Conservation (phyloP, 2,888 invertebrate species). For the Tetragonula carbonaria region DNA sequence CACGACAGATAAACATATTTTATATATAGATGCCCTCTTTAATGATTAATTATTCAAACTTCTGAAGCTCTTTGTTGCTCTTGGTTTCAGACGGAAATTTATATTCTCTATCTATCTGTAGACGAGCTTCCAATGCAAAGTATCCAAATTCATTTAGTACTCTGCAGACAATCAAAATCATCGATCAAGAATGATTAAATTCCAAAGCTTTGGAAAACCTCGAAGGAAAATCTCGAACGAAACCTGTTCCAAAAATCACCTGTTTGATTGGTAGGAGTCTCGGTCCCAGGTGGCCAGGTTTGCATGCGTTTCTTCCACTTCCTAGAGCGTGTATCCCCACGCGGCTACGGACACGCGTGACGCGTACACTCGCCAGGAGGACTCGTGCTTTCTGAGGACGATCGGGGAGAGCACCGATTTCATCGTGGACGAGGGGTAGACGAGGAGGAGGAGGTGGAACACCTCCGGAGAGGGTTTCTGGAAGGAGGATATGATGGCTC, state of each 20-base stretch:
- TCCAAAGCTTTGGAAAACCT: background rate
- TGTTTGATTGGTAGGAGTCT: constrained; percentile 1
- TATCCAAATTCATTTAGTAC: no score
- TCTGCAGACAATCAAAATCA: background rate
- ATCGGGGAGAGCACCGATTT: constrained; percentile 25
- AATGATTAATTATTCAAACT: no score
- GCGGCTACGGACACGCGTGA: constrained; percentile 52
- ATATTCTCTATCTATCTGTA: no score
- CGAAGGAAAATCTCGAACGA: background rate
- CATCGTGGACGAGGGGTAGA: constrained; percentile 22
- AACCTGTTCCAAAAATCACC: constrained; percentile 11
- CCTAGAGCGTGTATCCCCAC: constrained; percentile 44
- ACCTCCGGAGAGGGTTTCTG: constrained; percentile 74
- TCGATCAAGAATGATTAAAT: background rate
- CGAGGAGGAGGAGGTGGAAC: constrained; percentile 56
- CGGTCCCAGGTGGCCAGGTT: constrained; percentile 28
- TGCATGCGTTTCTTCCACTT: constrained; percentile 32
- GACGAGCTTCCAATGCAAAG: no score
- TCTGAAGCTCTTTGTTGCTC: no score
- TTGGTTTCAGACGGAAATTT: no score
- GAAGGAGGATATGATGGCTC: constrained; percentile 83
- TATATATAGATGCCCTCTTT: no score
- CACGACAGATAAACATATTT: no score
- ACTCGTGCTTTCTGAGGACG: constrained; percentile 49
- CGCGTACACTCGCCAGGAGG: constrained; percentile 47